phyloP scores from a whole-genome alignment of 2,797 vertebrate species.

The Sebastes flavidus region DNA sequence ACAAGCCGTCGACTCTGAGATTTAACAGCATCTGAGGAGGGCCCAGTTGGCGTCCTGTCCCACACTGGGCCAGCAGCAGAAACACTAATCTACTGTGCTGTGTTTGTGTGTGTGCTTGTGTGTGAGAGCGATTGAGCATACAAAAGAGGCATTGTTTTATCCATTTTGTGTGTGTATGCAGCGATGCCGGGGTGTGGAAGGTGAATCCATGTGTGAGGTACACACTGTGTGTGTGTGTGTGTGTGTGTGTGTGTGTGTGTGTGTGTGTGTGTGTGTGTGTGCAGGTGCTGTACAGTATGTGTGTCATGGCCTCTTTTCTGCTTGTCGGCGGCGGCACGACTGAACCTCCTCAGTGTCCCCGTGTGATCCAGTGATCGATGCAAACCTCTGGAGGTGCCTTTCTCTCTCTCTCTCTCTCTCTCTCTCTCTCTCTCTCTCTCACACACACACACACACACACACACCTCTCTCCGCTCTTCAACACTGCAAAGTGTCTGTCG shows the following conservation, averaged over 20 bases:
- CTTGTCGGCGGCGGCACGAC: constrained; percentile 27
- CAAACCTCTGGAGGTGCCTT: constrained; percentile 71
- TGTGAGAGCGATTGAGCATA: neutral
- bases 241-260: constrained; percentile 7
- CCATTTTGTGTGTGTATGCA: constrained; percentile 12
- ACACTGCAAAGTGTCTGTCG: constrained; percentile 49
- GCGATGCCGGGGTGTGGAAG: neutral
- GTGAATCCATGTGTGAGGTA: constrained; percentile 26
- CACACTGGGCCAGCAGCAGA: constrained; percentile 58
- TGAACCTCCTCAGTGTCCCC: constrained; percentile 61
- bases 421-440: neutral
- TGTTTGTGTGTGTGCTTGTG: constrained; percentile 21
- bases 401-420: neutral
- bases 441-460: neutral
- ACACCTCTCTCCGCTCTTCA: constrained; percentile 11
- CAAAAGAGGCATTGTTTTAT: constrained; percentile 34
- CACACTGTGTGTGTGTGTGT: no score
- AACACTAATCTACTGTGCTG: constrained; percentile 36
- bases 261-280: constrained; percentile 14
- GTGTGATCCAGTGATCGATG: constrained; percentile 75
- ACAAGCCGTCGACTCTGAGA: constrained; percentile 36
- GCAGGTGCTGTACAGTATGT: constrained; percentile 17
- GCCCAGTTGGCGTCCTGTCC: constrained; percentile 54
- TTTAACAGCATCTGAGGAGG: constrained; percentile 48
- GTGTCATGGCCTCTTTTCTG: constrained; percentile 49